Evolutionary conservation across 1,140 invertebrate genomes (phyloP), one percentile per base, ranked within the genome.

Genomic region (Phymorhynchus buccinoides): DNA sequence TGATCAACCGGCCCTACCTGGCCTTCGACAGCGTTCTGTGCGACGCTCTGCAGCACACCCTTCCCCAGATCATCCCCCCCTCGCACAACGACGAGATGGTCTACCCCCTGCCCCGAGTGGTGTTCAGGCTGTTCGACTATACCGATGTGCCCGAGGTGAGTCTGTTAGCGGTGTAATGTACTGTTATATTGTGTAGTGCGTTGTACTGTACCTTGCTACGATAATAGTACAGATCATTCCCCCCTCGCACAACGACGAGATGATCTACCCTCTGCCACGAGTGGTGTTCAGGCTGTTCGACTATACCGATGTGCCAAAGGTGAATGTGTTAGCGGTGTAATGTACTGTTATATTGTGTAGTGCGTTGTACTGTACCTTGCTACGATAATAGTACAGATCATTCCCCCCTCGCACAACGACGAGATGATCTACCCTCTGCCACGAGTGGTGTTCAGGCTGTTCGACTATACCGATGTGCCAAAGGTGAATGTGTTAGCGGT

Each of bases 401-500:
- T 96, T 71, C 96, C 97, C n/a, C 97, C 97, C 4, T 97, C 97
- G 0, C 98, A 99, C 94, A 96, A 98, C 93, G 96, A 98, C 89
- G 95, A 95, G 41, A 96, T 96, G 91, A 94, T 95, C 35, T 99
- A 99, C 94, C 97, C 98, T 1, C 96, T 98, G 96, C 94, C 95
- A 84, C 87, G 89, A 9, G 92, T 95, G 35, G 89, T 94, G 32
- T 95, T 94, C 88, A 91, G 94, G 48, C 90, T 99, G 95, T 99
- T 99, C 94, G 98, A 99, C 94, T 99, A 99, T 91, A 99, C 98
- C 7, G 98, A 99, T 94, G 99, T 98, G 91, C 98, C 98, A 18
- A 98, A 99, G 94, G 94, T 97, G 87, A 87, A n/a, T n/a, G n/a
- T n/a, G n/a, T n/a, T n/a, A n/a, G n/a, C n/a, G n/a, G n/a, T n/a